Evolutionary conservation across 2,888 invertebrate genomes (phyloP).

Genomic region (Resseliella maxima): DNA sequence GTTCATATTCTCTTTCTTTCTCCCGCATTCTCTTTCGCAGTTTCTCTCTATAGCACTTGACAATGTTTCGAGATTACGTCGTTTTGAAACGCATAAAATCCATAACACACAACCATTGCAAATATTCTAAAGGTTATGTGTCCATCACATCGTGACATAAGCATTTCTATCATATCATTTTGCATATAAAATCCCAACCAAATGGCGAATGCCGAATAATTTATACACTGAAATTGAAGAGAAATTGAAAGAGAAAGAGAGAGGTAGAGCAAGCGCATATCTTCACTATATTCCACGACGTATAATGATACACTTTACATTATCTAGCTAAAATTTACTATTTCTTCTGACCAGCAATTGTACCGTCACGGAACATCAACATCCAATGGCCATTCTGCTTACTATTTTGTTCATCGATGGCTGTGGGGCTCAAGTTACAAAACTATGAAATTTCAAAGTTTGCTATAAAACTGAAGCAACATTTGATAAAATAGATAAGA

Average conservation of each 20-base stretch:
- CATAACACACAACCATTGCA: neutral
- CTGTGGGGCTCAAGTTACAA: neutral
- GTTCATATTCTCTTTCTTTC: too few species aligned
- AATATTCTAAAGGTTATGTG: conserved; percentile 38
- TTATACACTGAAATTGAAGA: conserved; percentile 28
- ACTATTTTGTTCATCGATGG: neutral
- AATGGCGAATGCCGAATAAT: conserved; percentile 24
- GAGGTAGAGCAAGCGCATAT: too few species aligned
- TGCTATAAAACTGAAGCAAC: neutral
- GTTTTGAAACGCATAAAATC: neutral
- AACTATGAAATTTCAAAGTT: neutral
- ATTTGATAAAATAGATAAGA: too few species aligned
- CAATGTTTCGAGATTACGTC: conserved; percentile 49
- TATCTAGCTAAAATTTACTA: neutral
- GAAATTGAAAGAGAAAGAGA: too few species aligned
- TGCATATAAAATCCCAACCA: conserved; percentile 46
- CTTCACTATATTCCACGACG: neutral
- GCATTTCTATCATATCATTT: conserved; percentile 41
- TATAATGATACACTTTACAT: conserved; percentile 27
- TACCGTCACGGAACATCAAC: conserved; percentile 30
- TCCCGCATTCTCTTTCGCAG: too few species aligned
- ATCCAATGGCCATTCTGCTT: neutral
- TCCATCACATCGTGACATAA: conserved; percentile 53
- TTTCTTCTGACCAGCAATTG: neutral
- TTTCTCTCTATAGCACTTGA: too few species aligned